Conservation (phyloP, 2,113 vertebrate genomes). For the Sceloporus tristichus region DNA sequence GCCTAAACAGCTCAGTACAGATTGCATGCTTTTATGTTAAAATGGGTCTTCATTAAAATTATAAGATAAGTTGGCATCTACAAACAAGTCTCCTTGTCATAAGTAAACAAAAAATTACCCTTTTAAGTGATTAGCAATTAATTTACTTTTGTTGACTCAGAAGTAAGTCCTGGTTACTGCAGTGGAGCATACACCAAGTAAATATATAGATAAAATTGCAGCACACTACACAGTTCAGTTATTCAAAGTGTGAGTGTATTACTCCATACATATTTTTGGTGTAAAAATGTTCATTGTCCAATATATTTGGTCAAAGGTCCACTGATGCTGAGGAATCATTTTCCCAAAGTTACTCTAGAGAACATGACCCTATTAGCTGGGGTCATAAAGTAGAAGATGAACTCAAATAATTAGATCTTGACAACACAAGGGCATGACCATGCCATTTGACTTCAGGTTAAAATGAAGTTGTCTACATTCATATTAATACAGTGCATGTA, state of each 20-base stretch:
- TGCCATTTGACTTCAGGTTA: conserved; percentile 26
- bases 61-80: not conserved
- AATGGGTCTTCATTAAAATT: not conserved
- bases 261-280: not conserved
- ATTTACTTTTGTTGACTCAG: not conserved
- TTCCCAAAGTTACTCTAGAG: conserved; percentile 21
- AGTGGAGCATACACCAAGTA: not conserved
- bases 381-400: conserved; percentile 32
- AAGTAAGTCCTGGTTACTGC: not conserved
- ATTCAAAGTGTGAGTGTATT: not conserved
- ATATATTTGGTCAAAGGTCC: conserved; percentile 27
- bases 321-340: conserved; percentile 19
- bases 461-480: not conserved
- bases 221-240: not conserved
- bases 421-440: not conserved
- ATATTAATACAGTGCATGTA: not conserved
- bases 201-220: not conserved
- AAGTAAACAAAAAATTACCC: not conserved
- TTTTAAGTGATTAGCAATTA: not conserved
- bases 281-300: not conserved
- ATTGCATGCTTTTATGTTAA: not conserved
- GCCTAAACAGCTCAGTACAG: not conserved
- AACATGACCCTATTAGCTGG: conserved; percentile 13
- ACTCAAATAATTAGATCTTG: conserved; percentile 33
- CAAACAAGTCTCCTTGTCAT: not conserved